Conservation (phyloP, 2,797 vertebrate genomes). For the Setipinna tenuifilis region DNA sequence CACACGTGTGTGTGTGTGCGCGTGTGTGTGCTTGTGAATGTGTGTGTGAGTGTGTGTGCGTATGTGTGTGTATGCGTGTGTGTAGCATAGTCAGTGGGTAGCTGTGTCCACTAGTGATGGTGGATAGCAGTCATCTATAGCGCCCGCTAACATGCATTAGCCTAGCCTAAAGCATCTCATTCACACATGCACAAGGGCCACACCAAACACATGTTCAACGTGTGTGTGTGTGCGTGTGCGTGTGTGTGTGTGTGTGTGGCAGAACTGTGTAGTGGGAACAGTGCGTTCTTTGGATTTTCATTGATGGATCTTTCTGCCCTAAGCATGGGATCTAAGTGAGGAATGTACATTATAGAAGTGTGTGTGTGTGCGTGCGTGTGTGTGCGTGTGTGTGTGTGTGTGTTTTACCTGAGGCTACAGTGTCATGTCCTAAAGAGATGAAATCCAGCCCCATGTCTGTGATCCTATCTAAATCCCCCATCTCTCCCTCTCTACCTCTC, state of each 20-base stretch:
- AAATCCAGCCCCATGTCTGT: conserved; percentile 45
- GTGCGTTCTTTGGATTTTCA: neutral
- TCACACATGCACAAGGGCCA: neutral
- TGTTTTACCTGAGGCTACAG: conserved; percentile 41
- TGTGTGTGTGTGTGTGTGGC: neutral
- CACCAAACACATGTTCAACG: neutral
- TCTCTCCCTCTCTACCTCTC: conserved; percentile 25
- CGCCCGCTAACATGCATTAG: neutral
- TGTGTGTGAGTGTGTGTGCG: neutral
- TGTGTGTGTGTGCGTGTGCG: neutral
- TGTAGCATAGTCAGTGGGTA: neutral
- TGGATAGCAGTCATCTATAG: too few relatives aligned
- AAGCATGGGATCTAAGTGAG: neutral
- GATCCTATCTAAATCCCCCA: conserved; percentile 30
- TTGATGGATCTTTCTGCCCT: neutral
- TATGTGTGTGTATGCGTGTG: neutral
- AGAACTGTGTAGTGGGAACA: neutral
- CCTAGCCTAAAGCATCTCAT: neutral
- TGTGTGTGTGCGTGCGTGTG: neutral
- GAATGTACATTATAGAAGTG: neutral
- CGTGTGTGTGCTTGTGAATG: neutral
- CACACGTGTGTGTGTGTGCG: neutral
- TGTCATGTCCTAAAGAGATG: conserved; percentile 51
- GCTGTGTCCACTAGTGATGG: neutral
- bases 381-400: conserved; percentile 17